phyloP scores from a whole-genome alignment of 2,797 vertebrate genomes.

The Myotis planiceps region DNA sequence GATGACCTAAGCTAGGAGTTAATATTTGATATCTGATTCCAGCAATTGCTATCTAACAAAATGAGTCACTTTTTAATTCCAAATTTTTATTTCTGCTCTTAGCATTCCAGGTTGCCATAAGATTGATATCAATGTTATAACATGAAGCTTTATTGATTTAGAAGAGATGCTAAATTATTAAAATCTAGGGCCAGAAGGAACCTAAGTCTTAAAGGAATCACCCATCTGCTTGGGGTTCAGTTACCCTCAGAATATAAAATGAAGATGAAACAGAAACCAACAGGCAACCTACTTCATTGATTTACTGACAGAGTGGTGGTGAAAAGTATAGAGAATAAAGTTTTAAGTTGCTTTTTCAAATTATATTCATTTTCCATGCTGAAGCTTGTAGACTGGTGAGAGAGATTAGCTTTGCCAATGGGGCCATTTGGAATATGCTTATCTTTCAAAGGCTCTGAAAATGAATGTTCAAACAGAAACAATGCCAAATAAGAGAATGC shows the following conservation, averaged over 20 bases:
- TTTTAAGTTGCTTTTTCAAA: constrained; percentile 4
- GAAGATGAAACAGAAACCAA: constrained; percentile 36
- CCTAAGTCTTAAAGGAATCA: neutral
- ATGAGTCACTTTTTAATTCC: neutral
- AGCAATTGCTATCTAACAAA: neutral
- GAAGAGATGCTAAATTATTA: neutral
- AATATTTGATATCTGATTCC: neutral
- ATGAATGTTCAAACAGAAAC: neutral
- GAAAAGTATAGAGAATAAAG: neutral
- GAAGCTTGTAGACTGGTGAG: neutral
- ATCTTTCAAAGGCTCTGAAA: neutral
- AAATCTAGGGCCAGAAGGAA: neutral
- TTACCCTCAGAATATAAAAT: constrained; percentile 8
- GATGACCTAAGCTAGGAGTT: neutral
- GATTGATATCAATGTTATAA: neutral
- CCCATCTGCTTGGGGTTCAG: neutral
- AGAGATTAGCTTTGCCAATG: neutral
- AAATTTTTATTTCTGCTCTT: constrained; percentile 8
- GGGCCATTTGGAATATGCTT: neutral
- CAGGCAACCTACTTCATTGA: neutral
- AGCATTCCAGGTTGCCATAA: neutral
- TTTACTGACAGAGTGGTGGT: neutral
- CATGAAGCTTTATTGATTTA: constrained; percentile 21
- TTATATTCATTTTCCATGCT: neutral
- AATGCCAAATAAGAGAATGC: neutral